Evolutionary conservation across 2,888 invertebrate species (phyloP), one percentile per base, ranked within the genome.

Genomic region (Brachylomia viminalis): DNA sequence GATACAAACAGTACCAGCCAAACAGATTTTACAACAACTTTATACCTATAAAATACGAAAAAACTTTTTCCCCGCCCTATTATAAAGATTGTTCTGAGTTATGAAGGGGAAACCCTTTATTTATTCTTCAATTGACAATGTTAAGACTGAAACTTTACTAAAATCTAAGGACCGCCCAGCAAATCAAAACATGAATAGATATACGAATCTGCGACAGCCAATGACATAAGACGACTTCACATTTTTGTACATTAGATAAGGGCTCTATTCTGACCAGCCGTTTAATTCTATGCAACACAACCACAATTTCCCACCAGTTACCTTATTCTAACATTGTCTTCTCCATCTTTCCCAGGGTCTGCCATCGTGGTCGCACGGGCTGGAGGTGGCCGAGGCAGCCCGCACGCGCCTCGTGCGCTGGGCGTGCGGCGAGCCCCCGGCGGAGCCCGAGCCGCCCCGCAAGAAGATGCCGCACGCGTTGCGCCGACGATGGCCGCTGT

Each of bases 401-500:
- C 98, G 98, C 97, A 97, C 97, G 93, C 97, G 97, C 91, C 96
- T 98, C 90, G 94, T 95, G 92, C 96, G 95, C 94, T 96, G 96
- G 96, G 96, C 97, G 97, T 94, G 97, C 97, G 95, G 96, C 94
- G 95, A 96, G 93, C 97, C 94, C 90, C 91, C 96, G 94, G 94
- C 96, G 90, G 97, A 97, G 94, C 96, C 97, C 89, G 97, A 97
- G 90, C 95, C 97, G 82, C 97, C 97, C 87, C 95, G 97, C 82
- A 97, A 97, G 95, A 97, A 97, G 95, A 98, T 98, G 98, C 98
- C 98, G 92, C 98, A 98, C 96, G 97, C 97, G 92, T 96, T 97
- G 90, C 96, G 98, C 82, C 97, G 97, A 90, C 97, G 97, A 91
- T 97, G 97, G 97, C 97, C 97, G 90, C 95, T 97, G 97, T 98